These are phyloP conservation scores for Lamproptera curius DNA, from an alignment of 2,888 invertebrate genomes.

Conservation along the genomic window DNA sequence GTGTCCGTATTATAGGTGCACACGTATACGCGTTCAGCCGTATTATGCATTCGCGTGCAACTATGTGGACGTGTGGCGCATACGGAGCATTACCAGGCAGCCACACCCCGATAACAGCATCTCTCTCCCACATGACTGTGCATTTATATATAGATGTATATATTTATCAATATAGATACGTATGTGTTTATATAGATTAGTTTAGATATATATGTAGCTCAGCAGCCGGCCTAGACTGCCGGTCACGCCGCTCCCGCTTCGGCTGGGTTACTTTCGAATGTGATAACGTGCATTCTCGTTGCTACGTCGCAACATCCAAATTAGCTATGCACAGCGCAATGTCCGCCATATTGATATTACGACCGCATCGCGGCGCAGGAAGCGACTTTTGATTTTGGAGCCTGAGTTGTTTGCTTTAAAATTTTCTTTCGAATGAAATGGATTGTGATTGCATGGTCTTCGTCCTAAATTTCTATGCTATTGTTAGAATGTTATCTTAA, in stretches of 20 bases:
- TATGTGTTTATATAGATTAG: no score
- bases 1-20: conserved; percentile 40
- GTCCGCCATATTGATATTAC: conserved; percentile 61
- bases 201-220: conserved; percentile 6
- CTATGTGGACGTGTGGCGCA: conserved; percentile 52
- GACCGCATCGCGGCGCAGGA: conserved; percentile 57
- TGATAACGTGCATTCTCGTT: conserved; percentile 30
- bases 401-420: conserved; percentile 49
- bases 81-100: conserved; percentile 60
- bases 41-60: conserved; percentile 48
- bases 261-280: conserved; percentile 39
- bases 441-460: no score
- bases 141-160: no score
- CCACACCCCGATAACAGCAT: conserved; percentile 64
- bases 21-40: conserved; percentile 24
- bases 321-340: conserved; percentile 40
- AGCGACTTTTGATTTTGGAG: conserved; percentile 53
- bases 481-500: no score
- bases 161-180: no score
- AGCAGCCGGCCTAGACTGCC: conserved; percentile 33
- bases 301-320: conserved; percentile 40
- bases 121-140: conserved; percentile 46
- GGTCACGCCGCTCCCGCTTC: conserved; percentile 41
- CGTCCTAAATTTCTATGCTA: no score
- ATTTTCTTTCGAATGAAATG: conserved; percentile 66